Conservation (phyloP, 2,888 invertebrate species). For the Julus scanicus region DNA sequence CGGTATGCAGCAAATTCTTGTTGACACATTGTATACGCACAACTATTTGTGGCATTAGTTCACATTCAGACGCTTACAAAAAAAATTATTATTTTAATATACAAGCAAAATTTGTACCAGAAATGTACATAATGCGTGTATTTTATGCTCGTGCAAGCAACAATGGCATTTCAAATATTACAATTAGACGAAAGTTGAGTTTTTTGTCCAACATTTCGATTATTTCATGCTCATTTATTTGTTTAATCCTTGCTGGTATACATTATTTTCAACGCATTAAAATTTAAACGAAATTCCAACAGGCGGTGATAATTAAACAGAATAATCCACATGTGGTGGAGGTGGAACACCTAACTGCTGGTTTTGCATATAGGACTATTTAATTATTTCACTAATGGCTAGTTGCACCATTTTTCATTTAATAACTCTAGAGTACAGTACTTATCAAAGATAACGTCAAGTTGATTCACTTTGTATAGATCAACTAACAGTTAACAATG, state of each 20-base stretch:
- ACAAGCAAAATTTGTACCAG: not conserved
- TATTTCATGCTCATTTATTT: not conserved
- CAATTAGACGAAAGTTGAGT: not conserved
- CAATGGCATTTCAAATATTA: not conserved
- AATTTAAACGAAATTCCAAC: slow-evolving; percentile 14
- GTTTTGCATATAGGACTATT: not conserved
- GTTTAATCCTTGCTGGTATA: slow-evolving; percentile 8
- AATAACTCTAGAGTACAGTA: too few species aligned
- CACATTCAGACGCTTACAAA: not conserved
- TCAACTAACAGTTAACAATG: too few species aligned
- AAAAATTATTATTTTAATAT: not conserved
- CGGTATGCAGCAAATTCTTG: not conserved
- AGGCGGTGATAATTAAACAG: not conserved
- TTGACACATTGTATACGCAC: not conserved
- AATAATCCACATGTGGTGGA: not conserved
- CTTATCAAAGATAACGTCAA: too few species aligned
- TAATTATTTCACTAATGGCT: too few species aligned
- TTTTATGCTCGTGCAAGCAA: not conserved
- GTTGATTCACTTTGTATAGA: too few species aligned
- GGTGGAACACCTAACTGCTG: not conserved
- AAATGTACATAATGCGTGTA: not conserved
- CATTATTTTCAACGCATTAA: slow-evolving; percentile 35
- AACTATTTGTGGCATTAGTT: not conserved
- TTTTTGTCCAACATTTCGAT: not conserved
- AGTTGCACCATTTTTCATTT: too few species aligned